These are phyloP conservation scores for Puntigrus tetrazona DNA, from an alignment of 2,113 vertebrate species.

Conservation along the genomic window DNA sequence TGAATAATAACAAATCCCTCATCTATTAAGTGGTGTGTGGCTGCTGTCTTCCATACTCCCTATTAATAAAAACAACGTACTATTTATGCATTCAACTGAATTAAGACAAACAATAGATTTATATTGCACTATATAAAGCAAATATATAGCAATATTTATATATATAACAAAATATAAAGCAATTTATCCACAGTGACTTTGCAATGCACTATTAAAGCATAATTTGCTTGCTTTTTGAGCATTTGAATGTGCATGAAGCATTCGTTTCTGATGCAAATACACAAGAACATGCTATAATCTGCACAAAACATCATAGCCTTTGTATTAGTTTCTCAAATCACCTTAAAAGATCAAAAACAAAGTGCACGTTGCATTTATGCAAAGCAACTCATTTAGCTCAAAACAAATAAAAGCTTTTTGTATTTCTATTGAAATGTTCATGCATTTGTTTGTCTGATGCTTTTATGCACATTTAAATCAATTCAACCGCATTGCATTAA, in stretches of 20 bases:
- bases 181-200: neutral
- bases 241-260: neutral
- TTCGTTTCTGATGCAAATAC: neutral
- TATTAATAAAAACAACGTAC: too few species aligned
- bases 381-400: neutral
- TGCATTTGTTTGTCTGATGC: neutral
- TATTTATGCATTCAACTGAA: neutral
- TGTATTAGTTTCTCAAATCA: neutral
- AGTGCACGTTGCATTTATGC: neutral
- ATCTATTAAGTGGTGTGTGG: neutral
- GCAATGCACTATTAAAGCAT: too few species aligned
- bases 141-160: too few species aligned
- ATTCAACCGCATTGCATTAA: neutral
- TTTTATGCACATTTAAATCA: neutral
- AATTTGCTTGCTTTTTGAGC: neutral
- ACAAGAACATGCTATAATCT: neutral
- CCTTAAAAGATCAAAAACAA: neutral
- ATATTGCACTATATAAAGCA: too few species aligned
- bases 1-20: neutral
- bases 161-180: too few species aligned
- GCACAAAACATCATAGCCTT: neutral
- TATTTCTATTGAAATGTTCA: neutral
- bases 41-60: neutral
- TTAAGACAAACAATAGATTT: neutral
- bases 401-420: neutral